These are phyloP conservation scores for Agrilus mali DNA, from an alignment of 2,888 invertebrate genomes.

Conservation along the genomic window DNA sequence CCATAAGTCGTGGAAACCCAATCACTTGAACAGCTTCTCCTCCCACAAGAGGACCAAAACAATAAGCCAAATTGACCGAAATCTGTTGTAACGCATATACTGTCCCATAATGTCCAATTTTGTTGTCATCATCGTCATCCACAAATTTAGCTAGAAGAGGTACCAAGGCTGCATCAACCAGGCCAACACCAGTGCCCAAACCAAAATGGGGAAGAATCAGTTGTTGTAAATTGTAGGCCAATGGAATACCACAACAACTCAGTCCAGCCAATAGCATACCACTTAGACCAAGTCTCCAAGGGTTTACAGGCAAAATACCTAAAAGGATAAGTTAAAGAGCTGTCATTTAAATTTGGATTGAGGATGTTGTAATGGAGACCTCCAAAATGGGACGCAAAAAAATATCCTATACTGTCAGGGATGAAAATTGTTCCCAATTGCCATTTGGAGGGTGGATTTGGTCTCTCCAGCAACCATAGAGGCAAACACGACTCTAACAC, in stretches of 20 bases:
- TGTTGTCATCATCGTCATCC: slow-evolving; percentile 40
- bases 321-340: slow-evolving; percentile 4
- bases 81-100: slow-evolving; percentile 78
- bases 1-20: slow-evolving; percentile 65
- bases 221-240: slow-evolving; percentile 33
- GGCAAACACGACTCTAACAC: slow-evolving; percentile 73
- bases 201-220: slow-evolving; percentile 66
- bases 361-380: slow-evolving; percentile 29
- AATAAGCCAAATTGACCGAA: slow-evolving; percentile 70
- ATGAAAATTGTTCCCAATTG: slow-evolving; percentile 72
- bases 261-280: slow-evolving; percentile 28
- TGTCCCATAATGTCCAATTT: slow-evolving; percentile 51
- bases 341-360: background rate
- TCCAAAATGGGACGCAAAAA: slow-evolving; percentile 69
- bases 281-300: slow-evolving; percentile 28
- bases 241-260: slow-evolving; percentile 28
- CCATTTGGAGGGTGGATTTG: slow-evolving; percentile 58
- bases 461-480: slow-evolving; percentile 60
- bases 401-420: slow-evolving; percentile 74
- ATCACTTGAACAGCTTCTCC: slow-evolving; percentile 55
- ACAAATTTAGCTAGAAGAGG: slow-evolving; percentile 65
- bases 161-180: slow-evolving; percentile 68
- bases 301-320: slow-evolving; percentile 26
- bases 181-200: slow-evolving; percentile 63
- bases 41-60: slow-evolving; percentile 62